Evolutionary conservation across 2,888 invertebrate species (phyloP).

Genomic region (Melitaea athalia): DNA sequence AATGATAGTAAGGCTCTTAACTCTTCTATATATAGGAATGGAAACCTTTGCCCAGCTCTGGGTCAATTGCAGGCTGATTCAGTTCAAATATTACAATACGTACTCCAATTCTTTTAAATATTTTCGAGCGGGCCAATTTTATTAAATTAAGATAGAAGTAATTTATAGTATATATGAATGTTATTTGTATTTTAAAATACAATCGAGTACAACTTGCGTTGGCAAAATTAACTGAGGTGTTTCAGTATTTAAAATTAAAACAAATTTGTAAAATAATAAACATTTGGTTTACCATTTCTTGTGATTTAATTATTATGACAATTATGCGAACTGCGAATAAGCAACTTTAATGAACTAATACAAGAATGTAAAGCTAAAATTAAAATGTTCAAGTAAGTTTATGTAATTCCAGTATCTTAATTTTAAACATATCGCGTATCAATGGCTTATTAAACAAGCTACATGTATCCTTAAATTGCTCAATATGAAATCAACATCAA

Average conservation of each 20-base stretch:
- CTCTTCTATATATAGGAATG: no score
- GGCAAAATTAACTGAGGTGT: constrained; percentile 13
- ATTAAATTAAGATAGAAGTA: constrained; percentile 39
- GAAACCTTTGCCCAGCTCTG: no score
- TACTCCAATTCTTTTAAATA: constrained; percentile 37
- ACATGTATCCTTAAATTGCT: constrained; percentile 18
- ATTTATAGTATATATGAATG: constrained; percentile 27
- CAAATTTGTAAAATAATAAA: constrained; percentile 10
- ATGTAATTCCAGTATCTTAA: constrained; percentile 27
- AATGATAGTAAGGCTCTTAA: no score
- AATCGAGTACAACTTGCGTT: constrained; percentile 34
- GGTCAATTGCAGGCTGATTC: no score
- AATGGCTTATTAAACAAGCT: constrained; percentile 16
- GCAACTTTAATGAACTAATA: constrained; percentile 16
- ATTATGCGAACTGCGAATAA: not conserved
- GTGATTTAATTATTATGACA: constrained; percentile 1
- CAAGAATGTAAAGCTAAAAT: constrained; percentile 13
- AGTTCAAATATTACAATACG: constrained; percentile 6
- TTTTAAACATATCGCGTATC: constrained; percentile 20
- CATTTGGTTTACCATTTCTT: constrained; percentile 13
- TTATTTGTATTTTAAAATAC: constrained; percentile 24
- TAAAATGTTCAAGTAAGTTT: constrained; percentile 5
- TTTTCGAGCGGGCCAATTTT: constrained; percentile 48
- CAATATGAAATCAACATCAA: constrained; percentile 14
- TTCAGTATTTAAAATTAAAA: constrained; percentile 23